phyloP scores from a whole-genome alignment of 2,113 vertebrate genomes.

The Petromus typicus region DNA sequence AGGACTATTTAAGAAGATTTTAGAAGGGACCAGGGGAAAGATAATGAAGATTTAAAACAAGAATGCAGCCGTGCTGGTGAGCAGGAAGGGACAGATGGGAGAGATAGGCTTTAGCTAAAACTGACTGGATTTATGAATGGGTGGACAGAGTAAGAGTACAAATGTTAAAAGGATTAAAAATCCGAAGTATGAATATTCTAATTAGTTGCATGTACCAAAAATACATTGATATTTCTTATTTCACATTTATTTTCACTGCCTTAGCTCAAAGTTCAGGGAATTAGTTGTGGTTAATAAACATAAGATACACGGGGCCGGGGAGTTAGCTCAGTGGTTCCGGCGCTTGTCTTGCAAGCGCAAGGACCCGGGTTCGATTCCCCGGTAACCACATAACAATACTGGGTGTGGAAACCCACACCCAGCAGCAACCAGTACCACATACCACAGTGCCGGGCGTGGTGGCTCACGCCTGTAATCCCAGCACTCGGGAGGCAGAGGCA shows the following conservation, averaged over 20 bases:
- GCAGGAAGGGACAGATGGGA: background rate
- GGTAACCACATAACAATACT: too few species aligned
- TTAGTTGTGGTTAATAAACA: background rate
- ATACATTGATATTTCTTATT: background rate
- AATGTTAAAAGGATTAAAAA: conserved; percentile 4
- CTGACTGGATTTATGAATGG: background rate
- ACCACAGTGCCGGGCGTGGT: too few species aligned
- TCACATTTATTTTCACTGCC: conserved; percentile 41
- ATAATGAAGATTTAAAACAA: background rate
- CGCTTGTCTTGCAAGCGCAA: too few species aligned
- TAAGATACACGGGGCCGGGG: background rate
- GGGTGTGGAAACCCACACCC: too few species aligned
- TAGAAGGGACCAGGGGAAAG: background rate
- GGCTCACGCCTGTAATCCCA: too few species aligned
- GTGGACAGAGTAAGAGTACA: background rate
- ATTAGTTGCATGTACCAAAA: background rate
- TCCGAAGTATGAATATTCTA: background rate
- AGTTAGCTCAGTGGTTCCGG: too few species aligned
- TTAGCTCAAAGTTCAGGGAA: conserved; percentile 40
- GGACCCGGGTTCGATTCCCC: too few species aligned
- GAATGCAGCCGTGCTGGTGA: background rate
- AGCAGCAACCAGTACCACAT: too few species aligned
- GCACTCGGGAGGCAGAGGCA: too few species aligned
- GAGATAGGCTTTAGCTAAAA: background rate
- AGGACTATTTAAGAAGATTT: background rate